Percentiles rank a stretch among this genome's conserved stretches.
Evolutionary conservation across 2,113 vertebrate species (phyloP).

Genomic region (Archilochus colubris): DNA sequence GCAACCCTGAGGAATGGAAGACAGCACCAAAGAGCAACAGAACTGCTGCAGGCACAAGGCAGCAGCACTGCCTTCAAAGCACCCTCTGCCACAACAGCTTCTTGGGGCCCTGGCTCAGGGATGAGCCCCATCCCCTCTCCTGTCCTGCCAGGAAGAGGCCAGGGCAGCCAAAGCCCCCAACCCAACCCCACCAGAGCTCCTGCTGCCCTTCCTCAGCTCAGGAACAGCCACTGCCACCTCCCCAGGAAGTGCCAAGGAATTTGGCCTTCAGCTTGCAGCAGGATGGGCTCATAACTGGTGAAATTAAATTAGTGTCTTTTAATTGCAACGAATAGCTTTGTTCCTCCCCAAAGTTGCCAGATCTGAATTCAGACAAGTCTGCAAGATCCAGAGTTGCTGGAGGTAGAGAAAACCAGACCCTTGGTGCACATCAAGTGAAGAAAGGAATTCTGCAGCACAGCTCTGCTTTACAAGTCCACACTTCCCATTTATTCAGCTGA

Average conservation of each 20-base stretch:
- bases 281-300: constrained; percentile 21
- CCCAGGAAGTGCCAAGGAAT: not conserved
- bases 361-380: not conserved
- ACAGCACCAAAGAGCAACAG: not conserved
- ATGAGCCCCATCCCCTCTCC: not conserved
- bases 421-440: not conserved
- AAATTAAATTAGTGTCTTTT: constrained; percentile 51
- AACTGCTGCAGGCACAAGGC: not conserved
- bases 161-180: not conserved
- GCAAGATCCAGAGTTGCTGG: not conserved
- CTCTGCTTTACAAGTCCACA: not conserved
- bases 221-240: not conserved
- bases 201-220: not conserved
- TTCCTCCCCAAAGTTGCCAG: not conserved
- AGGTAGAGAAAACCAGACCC: not conserved
- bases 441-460: not conserved
- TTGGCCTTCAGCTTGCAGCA: not conserved
- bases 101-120: not conserved
- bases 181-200: fast-evolving
- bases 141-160: not conserved
- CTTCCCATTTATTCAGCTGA: not conserved
- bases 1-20: fast-evolving
- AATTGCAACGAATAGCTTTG: constrained; percentile 12
- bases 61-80: not conserved
- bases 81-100: not conserved